phyloP scores from a whole-genome alignment of 2,888 invertebrate species.

The Coleophora deauratella region DNA sequence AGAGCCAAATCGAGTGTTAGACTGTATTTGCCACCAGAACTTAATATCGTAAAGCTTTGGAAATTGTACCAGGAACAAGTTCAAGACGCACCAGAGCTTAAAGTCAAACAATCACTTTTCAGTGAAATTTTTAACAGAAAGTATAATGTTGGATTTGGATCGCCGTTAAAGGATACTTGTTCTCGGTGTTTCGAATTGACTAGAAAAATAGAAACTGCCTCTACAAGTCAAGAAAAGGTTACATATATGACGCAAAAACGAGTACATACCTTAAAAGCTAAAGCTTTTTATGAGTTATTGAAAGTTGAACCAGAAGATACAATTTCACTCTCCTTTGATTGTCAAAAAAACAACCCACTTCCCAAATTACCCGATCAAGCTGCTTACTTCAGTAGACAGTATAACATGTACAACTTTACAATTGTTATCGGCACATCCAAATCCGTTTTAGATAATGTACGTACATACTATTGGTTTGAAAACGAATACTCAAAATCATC shows the following conservation, averaged over 20 bases:
- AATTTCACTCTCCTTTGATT: conserved; percentile 2
- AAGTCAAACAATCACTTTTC: conserved; percentile 9
- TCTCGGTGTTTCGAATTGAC: conserved; percentile 12
- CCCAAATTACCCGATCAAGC: background rate
- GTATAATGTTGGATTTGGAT: conserved; percentile 15
- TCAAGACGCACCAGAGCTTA: conserved; percentile 7
- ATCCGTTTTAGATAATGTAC: no score
- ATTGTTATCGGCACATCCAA: no score
- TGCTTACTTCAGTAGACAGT: background rate
- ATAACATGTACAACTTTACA: background rate
- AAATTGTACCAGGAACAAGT: conserved; percentile 9
- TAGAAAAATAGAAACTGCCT: conserved; percentile 9
- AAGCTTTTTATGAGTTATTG: conserved; percentile 4
- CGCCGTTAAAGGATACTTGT: conserved; percentile 13
- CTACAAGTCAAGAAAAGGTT: no score
- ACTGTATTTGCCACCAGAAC: no score
- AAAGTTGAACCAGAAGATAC: background rate
- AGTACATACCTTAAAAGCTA: conserved; percentile 7
- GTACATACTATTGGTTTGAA: no score
- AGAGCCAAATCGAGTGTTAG: no score
- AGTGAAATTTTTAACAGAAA: conserved; percentile 10
- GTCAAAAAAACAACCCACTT: conserved; percentile 1
- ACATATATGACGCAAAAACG: conserved; percentile 1
- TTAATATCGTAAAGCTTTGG: conserved; percentile 5
- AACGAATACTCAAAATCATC: no score